These are phyloP conservation scores for Leuciscus waleckii DNA, from an alignment of 2,797 vertebrate species.

Conservation along the genomic window DNA sequence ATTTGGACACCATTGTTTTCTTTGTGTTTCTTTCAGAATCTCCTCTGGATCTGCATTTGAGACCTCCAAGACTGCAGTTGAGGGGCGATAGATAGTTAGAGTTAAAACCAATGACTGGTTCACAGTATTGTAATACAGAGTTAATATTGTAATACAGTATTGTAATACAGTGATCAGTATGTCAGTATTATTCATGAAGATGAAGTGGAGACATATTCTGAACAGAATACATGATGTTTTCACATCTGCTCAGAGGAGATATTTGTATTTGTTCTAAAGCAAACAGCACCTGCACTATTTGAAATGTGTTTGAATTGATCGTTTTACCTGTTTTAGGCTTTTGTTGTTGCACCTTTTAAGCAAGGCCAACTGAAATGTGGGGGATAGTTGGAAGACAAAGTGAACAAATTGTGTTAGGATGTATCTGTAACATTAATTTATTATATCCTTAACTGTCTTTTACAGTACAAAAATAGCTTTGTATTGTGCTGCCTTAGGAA, in stretches of 20 bases:
- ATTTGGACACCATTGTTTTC: constrained; percentile 41
- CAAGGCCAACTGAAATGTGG: background rate
- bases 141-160: constrained; percentile 66
- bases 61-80: constrained; percentile 80
- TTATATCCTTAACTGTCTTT: background rate
- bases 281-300: constrained; percentile 31
- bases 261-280: constrained; percentile 11
- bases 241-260: constrained; percentile 10
- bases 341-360: background rate
- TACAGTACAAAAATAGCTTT: background rate
- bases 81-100: constrained; percentile 73
- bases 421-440: constrained; percentile 24
- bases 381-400: background rate
- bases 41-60: constrained; percentile 77
- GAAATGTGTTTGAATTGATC: constrained; percentile 22
- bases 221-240: background rate
- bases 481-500: constrained; percentile 44
- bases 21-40: constrained; percentile 75
- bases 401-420: background rate
- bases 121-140: constrained; percentile 70
- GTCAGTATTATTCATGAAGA: constrained; percentile 62
- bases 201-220: constrained; percentile 42
- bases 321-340: constrained; percentile 23
- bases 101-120: constrained; percentile 63
- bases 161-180: constrained; percentile 66